Percentiles rank a stretch among this genome's conserved stretches.
Evolutionary conservation across 2,113 vertebrate species (phyloP).

Genomic region (Coreoperca whiteheadi): DNA sequence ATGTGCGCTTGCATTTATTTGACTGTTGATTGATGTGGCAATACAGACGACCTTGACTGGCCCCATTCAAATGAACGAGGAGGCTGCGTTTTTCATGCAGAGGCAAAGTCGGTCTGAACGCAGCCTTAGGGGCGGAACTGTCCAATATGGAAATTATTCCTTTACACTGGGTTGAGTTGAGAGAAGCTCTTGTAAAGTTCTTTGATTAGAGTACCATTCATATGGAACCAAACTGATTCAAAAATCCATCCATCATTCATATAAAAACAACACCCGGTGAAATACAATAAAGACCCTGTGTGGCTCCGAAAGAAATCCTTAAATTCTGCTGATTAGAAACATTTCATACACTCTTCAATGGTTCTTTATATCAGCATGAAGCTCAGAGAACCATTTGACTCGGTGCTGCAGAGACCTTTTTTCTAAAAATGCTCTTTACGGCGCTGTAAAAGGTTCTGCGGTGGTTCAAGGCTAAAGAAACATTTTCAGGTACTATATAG

Average conservation of each 20-base stretch:
- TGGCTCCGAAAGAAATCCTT: background rate
- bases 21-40: background rate
- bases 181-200: background rate
- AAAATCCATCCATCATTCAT: constrained; percentile 10
- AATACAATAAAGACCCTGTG: constrained; percentile 3
- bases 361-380: constrained; percentile 6
- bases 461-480: constrained; percentile 20
- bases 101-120: background rate
- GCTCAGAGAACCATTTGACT: background rate
- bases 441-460: constrained; percentile 15
- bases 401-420: background rate
- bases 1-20: background rate
- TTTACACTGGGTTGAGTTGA: background rate
- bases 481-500: constrained; percentile 8
- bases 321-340: constrained; percentile 12
- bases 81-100: background rate
- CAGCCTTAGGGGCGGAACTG: background rate
- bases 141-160: background rate
- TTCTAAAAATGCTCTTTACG: constrained; percentile 20
- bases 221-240: background rate
- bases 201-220: background rate
- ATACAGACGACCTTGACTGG: no score
- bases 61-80: background rate
- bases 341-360: background rate
- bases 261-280: constrained; percentile 22